Conservation (phyloP, 64 coral and sea anemone genomes). For the Montipora efflorescens region DNA sequence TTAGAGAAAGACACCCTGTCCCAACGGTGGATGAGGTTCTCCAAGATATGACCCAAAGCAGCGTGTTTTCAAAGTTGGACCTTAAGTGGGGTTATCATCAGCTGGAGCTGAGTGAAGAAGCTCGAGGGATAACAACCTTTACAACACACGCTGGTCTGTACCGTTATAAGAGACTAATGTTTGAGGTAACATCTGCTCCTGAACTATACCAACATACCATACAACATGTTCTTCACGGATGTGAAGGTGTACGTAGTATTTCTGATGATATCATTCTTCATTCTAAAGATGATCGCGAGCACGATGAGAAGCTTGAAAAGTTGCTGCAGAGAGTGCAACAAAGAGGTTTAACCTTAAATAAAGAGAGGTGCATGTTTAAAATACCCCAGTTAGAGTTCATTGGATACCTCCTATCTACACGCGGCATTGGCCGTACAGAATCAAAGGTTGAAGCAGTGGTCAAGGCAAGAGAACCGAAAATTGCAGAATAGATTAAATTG, state of each 20-base stretch:
- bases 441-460: slow-evolving; percentile 43
- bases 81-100: too few species aligned
- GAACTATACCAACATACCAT: slow-evolving; percentile 60
- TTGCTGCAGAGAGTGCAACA: not conserved
- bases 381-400: slow-evolving; percentile 28
- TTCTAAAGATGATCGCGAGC: slow-evolving; percentile 4
- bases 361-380: slow-evolving; percentile 27
- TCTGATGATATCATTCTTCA: slow-evolving; percentile 66
- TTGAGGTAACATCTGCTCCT: slow-evolving; percentile 43
- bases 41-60: not conserved
- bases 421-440: not conserved
- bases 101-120: too few species aligned
- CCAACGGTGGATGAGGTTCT: slow-evolving; percentile 56
- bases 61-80: too few species aligned
- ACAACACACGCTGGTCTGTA: slow-evolving; percentile 46
- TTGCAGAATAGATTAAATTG: too few species aligned
- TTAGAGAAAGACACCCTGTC: slow-evolving; percentile 50
- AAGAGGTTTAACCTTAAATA: too few species aligned
- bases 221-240: slow-evolving; percentile 25
- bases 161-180: slow-evolving; percentile 55
- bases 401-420: slow-evolving; percentile 35
- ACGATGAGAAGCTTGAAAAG: slow-evolving; percentile 16
- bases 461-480: slow-evolving; percentile 3
- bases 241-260: slow-evolving; percentile 11
- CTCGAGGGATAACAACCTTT: not conserved